phyloP scores from a whole-genome alignment of 2,797 vertebrate genomes.

The Neosilurus hyrtlii region DNA sequence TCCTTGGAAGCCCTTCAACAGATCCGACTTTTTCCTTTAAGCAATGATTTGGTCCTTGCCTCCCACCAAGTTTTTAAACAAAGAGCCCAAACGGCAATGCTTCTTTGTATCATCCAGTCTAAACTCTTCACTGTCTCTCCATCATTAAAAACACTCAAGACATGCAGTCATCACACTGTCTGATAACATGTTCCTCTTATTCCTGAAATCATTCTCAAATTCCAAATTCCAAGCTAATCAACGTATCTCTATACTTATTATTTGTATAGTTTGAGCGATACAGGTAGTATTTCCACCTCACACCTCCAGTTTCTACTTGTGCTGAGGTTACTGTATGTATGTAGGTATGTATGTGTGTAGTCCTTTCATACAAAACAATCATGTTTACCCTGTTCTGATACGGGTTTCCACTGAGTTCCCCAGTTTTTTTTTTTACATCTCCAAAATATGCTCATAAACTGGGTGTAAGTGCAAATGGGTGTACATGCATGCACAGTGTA shows the following conservation, averaged over 20 bases:
- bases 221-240: slow-evolving; percentile 5
- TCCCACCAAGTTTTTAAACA: slow-evolving; percentile 5
- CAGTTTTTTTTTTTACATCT: neutral
- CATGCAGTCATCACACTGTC: slow-evolving; percentile 3
- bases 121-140: neutral
- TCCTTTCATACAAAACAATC: neutral
- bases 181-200: slow-evolving; percentile 9
- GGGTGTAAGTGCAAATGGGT: neutral
- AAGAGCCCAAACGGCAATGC: neutral
- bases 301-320: neutral
- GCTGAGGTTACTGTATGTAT: neutral
- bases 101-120: neutral
- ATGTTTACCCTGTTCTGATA: neutral
- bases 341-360: neutral
- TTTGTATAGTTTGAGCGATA: neutral
- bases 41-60: neutral
- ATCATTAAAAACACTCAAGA: slow-evolving; percentile 4
- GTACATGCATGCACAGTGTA: neutral
- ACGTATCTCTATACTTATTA: neutral
- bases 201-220: neutral
- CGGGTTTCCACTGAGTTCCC: neutral
- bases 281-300: neutral
- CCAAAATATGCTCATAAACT: neutral
- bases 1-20: neutral
- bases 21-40: neutral